Conservation (phyloP, 2,113 vertebrate species). For the Stegastes partitus region DNA sequence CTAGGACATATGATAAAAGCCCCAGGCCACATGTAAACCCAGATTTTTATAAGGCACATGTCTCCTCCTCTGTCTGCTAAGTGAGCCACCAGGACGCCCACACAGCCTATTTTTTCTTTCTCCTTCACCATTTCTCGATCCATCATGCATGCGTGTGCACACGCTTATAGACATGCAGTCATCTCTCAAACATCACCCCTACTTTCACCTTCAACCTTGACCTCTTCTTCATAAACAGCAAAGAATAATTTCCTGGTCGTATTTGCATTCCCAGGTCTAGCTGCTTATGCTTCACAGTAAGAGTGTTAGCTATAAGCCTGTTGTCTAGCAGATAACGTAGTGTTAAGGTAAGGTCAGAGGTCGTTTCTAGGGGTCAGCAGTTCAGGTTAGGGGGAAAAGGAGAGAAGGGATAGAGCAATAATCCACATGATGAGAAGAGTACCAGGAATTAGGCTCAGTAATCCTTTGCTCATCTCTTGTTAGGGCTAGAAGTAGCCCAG, state of each 20-base stretch:
- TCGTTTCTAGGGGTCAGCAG: conserved; percentile 59
- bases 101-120: conserved; percentile 40
- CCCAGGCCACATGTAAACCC: conserved; percentile 61
- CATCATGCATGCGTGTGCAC: conserved; percentile 12
- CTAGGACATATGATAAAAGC: conserved; percentile 60
- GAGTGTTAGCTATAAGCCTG: conserved; percentile 66
- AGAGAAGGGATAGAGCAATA: conserved; percentile 69
- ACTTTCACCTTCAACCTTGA: conserved; percentile 67
- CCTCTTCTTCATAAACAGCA: conserved; percentile 57
- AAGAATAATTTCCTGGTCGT: conserved; percentile 63
- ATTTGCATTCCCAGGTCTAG: conserved; percentile 64
- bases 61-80: conserved; percentile 49
- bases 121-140: conserved; percentile 28
- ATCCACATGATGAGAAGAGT: conserved; percentile 78
- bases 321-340: conserved; percentile 64
- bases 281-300: conserved; percentile 48
- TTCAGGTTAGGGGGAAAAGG: conserved; percentile 59
- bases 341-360: conserved; percentile 58
- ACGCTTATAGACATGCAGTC: conserved; percentile 17
- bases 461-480: conserved; percentile 64
- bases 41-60: conserved; percentile 61
- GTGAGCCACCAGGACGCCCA: conserved; percentile 55
- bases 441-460: conserved; percentile 63
- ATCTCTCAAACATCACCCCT: conserved; percentile 22
- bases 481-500: conserved; percentile 23